These are phyloP conservation scores for Pipra filicauda DNA, from an alignment of 2,113 vertebrate species.

Conservation along the genomic window DNA sequence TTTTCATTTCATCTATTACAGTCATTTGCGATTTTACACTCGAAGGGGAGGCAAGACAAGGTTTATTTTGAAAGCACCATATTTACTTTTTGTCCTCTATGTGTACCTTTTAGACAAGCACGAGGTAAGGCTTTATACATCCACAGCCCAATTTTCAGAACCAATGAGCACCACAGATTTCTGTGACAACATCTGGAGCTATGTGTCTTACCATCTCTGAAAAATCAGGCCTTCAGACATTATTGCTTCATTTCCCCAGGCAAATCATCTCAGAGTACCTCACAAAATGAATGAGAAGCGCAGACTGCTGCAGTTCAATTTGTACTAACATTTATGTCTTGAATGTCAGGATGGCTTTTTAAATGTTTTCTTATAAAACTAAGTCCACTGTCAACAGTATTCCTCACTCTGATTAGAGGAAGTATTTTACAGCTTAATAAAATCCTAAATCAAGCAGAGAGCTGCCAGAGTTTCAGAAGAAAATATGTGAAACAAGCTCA, in stretches of 20 bases:
- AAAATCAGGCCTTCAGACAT: conserved; percentile 36
- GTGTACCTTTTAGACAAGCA: background rate
- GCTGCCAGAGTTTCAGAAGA: background rate
- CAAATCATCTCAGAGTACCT: conserved; percentile 25
- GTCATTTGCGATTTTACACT: background rate
- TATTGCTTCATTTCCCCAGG: conserved; percentile 51
- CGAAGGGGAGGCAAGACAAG: background rate
- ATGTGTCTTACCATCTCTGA: background rate
- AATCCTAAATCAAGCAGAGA: background rate
- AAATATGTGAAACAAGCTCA: background rate
- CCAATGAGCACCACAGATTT: background rate
- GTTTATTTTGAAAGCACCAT: background rate
- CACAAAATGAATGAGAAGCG: background rate
- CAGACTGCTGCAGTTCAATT: conserved; percentile 16
- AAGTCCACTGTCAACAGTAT: conserved; percentile 53
- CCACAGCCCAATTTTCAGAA: background rate
- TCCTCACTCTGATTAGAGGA: conserved; percentile 11
- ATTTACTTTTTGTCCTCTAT: background rate
- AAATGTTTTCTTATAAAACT: conserved; percentile 52
- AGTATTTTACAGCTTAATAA: conserved; percentile 29
- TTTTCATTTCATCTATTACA: background rate
- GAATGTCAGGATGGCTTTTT: conserved; percentile 46
- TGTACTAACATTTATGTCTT: conserved; percentile 55
- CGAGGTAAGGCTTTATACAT: background rate
- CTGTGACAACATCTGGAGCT: conserved; percentile 27